Percentiles rank a stretch among this genome's conserved stretches.
Evolutionary conservation across 2,113 vertebrate species (phyloP).

Genomic region (Pterocles orientalis): DNA sequence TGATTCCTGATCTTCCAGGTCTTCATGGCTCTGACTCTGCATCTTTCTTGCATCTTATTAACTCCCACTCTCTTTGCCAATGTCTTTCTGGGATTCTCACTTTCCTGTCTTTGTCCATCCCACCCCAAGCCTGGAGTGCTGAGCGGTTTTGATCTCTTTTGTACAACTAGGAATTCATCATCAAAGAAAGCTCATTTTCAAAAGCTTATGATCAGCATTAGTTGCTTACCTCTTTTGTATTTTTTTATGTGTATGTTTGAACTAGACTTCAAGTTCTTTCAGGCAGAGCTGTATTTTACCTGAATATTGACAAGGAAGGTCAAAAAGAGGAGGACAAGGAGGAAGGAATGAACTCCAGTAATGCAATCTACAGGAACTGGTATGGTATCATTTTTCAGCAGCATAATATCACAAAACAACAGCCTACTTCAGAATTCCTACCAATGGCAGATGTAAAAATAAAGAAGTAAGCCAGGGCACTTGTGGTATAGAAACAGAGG

Average conservation of each 20-base stretch:
- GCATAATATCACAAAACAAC: neutral
- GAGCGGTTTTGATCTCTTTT: neutral
- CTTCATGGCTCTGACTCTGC: neutral
- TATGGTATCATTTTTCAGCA: neutral
- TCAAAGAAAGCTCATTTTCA: neutral
- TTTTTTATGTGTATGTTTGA: neutral
- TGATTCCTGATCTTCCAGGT: neutral
- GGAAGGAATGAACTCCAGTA: neutral
- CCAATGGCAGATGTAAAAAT: neutral
- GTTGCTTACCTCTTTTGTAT: neutral
- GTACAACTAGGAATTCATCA: neutral
- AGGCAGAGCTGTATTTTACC: neutral
- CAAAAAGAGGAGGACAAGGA: neutral
- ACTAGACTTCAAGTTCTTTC: neutral
- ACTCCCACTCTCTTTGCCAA: neutral
- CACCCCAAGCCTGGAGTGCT: neutral
- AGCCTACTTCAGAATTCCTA: neutral
- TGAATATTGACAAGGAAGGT: neutral
- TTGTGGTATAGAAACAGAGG: neutral
- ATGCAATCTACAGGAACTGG: neutral
- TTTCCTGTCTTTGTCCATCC: neutral
- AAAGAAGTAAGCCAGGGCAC: neutral
- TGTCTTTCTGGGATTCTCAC: neutral
- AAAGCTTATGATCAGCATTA: neutral
- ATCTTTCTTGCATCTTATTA: neutral